Evolutionary conservation across 2,888 invertebrate species (phyloP).

Genomic region (Caenorhabditis panamensis): DNA sequence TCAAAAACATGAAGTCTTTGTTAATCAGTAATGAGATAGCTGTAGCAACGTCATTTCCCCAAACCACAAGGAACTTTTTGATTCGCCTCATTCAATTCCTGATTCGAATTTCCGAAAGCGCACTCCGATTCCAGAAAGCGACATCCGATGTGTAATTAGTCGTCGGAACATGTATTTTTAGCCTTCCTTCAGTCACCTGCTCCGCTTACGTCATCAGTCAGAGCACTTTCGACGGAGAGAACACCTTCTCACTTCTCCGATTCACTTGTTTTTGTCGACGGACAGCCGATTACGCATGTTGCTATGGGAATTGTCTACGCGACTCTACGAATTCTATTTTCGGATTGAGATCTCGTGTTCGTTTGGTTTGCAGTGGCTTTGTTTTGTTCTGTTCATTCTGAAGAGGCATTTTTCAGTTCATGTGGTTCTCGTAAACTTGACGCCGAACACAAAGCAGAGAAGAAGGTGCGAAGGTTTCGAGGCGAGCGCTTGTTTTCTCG

Average conservation of each 20-base stretch:
- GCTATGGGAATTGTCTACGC: not conserved
- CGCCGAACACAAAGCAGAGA: constrained; percentile 3
- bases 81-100: no score
- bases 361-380: not conserved
- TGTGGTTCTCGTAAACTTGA: no score
- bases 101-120: no score
- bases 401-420: no score
- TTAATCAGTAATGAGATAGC: no score
- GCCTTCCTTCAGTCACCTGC: constrained; percentile 2
- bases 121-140: no score
- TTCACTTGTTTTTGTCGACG: constrained; percentile 6
- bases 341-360: not conserved
- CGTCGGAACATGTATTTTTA: no score
- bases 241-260: not conserved
- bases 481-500: not conserved
- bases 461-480: constrained; percentile 43
- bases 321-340: constrained; percentile 1
- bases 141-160: no score
- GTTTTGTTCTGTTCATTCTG: no score
- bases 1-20: no score
- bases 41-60: no score
- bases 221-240: not conserved
- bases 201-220: not conserved
- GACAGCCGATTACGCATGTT: constrained; percentile 18
- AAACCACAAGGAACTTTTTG: no score